These are phyloP conservation scores for Characodon lateralis DNA, from an alignment of 2,797 vertebrate species.

Conservation along the genomic window DNA sequence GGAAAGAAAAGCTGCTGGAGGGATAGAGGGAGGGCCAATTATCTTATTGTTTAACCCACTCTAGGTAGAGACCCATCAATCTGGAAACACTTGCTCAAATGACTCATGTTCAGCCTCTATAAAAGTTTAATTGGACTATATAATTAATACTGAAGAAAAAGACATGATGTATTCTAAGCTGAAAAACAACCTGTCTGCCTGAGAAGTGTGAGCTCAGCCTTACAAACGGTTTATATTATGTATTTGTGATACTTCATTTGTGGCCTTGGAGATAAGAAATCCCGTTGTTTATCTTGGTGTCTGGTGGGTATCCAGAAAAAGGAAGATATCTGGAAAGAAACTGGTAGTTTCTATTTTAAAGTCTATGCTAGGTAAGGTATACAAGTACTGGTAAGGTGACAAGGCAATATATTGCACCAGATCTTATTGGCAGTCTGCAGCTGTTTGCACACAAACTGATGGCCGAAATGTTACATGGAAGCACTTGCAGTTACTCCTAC, in stretches of 20 bases:
- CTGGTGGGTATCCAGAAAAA: neutral
- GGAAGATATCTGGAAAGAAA: neutral
- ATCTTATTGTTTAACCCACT: constrained; percentile 76
- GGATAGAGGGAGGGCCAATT: constrained; percentile 57
- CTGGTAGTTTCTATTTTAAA: neutral
- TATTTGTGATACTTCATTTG: neutral
- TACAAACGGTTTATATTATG: constrained; percentile 8
- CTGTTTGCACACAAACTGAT: neutral
- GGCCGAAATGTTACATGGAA: too few species aligned
- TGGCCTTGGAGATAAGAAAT: neutral
- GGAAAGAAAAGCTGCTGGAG: constrained; percentile 20
- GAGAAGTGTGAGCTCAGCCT: constrained; percentile 7
- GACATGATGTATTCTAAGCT: constrained; percentile 32
- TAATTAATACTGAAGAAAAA: constrained; percentile 67
- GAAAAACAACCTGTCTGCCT: constrained; percentile 38
- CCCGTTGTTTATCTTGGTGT: neutral
- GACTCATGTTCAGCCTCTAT: constrained; percentile 68
- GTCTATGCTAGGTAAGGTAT: too few species aligned
- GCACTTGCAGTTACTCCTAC: too few species aligned
- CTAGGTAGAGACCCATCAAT: constrained; percentile 75
- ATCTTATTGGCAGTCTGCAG: neutral
- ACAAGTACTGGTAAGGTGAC: neutral
- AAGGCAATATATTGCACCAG: neutral
- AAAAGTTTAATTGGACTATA: constrained; percentile 70
- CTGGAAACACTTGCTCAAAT: constrained; percentile 74